Evolutionary conservation across 2,797 vertebrate genomes (phyloP).

Genomic region (Perdix hodgsoniae): DNA sequence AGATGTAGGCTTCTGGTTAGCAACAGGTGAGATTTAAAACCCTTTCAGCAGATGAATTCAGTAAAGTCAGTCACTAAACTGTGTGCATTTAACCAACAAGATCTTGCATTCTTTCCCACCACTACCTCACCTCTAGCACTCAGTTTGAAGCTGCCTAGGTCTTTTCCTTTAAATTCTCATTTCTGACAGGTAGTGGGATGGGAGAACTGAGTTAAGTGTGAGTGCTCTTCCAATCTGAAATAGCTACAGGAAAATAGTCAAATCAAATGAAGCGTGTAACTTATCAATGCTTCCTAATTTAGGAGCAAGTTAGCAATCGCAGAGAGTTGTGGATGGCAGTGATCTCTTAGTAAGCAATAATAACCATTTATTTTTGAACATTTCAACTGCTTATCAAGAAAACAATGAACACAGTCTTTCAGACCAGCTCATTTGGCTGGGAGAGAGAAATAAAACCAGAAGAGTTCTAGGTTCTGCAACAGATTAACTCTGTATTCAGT

Average conservation of each 20-base stretch:
- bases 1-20: not conserved
- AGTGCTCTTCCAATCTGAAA: constrained; percentile 54
- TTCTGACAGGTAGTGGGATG: constrained; percentile 32
- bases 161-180: constrained; percentile 33
- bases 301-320: not conserved
- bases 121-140: constrained; percentile 57
- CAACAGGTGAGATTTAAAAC: not conserved
- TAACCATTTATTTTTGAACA: not conserved
- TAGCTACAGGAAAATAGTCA: not conserved
- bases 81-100: fast-evolving
- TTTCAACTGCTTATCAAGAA: not conserved
- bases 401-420: not conserved
- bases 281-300: not conserved
- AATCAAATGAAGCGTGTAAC: not conserved
- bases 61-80: not conserved
- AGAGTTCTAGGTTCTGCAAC: not conserved
- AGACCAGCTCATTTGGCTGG: not conserved
- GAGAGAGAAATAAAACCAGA: not conserved
- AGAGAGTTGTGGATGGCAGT: not conserved
- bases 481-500: not conserved
- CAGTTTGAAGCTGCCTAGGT: constrained; percentile 55
- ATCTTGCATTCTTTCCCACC: not conserved
- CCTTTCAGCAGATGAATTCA: not conserved
- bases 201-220: constrained; percentile 10
- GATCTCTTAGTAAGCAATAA: not conserved